Base-by-base conservation (phyloP, 2,888 invertebrate species). In the Cybosia mesomella region DNA sequence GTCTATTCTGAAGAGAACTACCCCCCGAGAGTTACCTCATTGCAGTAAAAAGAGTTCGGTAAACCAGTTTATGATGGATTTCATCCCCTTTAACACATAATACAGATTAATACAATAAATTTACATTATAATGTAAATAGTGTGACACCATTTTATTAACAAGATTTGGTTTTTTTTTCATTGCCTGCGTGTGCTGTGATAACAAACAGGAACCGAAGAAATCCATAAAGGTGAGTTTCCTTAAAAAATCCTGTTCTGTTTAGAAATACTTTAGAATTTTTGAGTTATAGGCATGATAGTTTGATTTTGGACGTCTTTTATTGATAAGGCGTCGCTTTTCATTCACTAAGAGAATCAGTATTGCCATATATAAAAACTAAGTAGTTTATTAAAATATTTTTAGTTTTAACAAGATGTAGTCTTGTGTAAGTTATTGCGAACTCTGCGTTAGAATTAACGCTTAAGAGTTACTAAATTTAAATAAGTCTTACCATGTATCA, bases 121-220 rank as follows among this genome's bases (percentile, higher is more conserved):
- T 34, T 28, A 24, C 49, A 24, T 13, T 24, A n/a, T 39, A 36
- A 36, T 72, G 67, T 73, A 71, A 70, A 71, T 70, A 68, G 73
- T 72, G 72, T 77, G 72, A 18, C 2, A 32, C 58, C 55, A 32
- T 24, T 70, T 73, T 66, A 68, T 75, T 83, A 87, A 83, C 80
- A 71, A 73, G 64, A 67, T 81, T 76, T 81, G 72, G 60, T 80
- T 79, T 86, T 57, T 83, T 85, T 88, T 89, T 77, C 87, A 83
- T 84, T 85, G 86, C 87, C 81, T 88, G 89, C 85, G 87, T 88
- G 77, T 89, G 87, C 85, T 81, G 85, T 87, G 82, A 84, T 86
- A 81, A 82, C 71, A 74, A 73, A 68, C 81, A 95, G 95, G 95
- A 95, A 88, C 95, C 94, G 74, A 94, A 90, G 84, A 94, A 93